Percentiles rank a stretch among this genome's conserved stretches.
Conservation (phyloP, 2,888 invertebrate species). For the Atethmia centrago region DNA sequence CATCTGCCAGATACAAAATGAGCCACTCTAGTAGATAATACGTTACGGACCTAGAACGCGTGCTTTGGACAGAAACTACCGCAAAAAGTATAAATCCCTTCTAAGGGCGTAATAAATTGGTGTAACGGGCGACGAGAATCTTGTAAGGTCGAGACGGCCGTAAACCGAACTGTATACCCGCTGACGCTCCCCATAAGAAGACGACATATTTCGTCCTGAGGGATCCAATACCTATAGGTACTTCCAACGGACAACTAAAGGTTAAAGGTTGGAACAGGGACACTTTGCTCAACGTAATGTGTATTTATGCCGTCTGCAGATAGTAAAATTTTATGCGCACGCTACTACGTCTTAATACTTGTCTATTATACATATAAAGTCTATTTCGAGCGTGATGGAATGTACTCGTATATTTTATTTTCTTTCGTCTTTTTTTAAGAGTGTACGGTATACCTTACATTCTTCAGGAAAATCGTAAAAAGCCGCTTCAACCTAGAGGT, state of each 20-base stretch:
- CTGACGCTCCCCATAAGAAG: conserved; percentile 40
- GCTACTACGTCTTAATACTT: conserved; percentile 45
- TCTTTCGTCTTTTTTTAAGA: conserved; percentile 28
- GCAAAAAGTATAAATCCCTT: conserved; percentile 83
- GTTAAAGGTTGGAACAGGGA: conserved; percentile 60
- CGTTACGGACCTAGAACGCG: conserved; percentile 54
- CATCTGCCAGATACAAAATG: conserved; percentile 60
- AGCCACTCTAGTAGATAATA: conserved; percentile 60
- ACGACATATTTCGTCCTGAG: conserved; percentile 36
- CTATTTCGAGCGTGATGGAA: conserved; percentile 35
- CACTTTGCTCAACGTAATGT: conserved; percentile 51
- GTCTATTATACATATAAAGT: conserved; percentile 54
- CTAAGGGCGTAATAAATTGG: conserved; percentile 84
- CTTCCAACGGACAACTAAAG: conserved; percentile 42
- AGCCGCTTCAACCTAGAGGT: background rate
- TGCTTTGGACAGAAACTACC: conserved; percentile 73
- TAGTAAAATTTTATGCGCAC: conserved; percentile 64
- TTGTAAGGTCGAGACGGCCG: conserved; percentile 79
- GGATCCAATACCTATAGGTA: conserved; percentile 25
- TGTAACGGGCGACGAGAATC: conserved; percentile 80
- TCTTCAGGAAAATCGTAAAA: conserved; percentile 33
- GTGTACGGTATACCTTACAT: conserved; percentile 3
- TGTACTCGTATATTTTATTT: conserved; percentile 46
- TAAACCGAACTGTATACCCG: conserved; percentile 68
- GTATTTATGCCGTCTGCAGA: conserved; percentile 59